These are phyloP conservation scores for Sinhomidia bicolor DNA, from an alignment of 2,888 invertebrate genomes.

Conservation along the genomic window DNA sequence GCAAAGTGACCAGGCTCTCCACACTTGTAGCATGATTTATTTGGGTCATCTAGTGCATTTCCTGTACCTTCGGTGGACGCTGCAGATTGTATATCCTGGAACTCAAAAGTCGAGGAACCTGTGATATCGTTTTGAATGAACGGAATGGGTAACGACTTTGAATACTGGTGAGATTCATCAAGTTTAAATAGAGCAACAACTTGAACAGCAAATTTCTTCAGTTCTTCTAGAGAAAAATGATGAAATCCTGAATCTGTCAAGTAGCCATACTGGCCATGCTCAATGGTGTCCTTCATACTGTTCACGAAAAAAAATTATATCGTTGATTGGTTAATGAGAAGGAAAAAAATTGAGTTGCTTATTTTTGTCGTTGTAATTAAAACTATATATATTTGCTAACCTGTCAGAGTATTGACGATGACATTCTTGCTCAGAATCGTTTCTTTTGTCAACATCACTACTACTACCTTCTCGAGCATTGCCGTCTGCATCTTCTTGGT, in stretches of 20 bases:
- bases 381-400: not conserved
- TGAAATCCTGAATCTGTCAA: slow-evolving; percentile 21
- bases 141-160: not conserved
- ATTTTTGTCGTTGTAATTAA: too few relatives aligned
- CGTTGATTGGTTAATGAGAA: not conserved
- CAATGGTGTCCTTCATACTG: slow-evolving; percentile 13
- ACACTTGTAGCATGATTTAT: slow-evolving; percentile 42
- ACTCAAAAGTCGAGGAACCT: not conserved
- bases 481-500: not conserved
- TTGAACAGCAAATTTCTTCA: slow-evolving; percentile 56
- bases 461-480: too few relatives aligned
- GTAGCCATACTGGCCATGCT: slow-evolving; percentile 49
- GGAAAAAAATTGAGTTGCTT: too few relatives aligned
- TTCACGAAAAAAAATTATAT: too few relatives aligned
- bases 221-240: not conserved
- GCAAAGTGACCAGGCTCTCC: slow-evolving; percentile 48
- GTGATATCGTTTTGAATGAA: slow-evolving; percentile 31
- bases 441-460: too few relatives aligned
- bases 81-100: not conserved
- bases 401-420: not conserved
- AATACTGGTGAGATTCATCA: slow-evolving; percentile 6
- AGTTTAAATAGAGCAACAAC: slow-evolving; percentile 50
- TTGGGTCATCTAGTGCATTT: not conserved
- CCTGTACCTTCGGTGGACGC: not conserved
- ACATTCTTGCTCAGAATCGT: too few relatives aligned